Conservation (phyloP, 2,888 invertebrate species). For the Leptopterna dolabrata region DNA sequence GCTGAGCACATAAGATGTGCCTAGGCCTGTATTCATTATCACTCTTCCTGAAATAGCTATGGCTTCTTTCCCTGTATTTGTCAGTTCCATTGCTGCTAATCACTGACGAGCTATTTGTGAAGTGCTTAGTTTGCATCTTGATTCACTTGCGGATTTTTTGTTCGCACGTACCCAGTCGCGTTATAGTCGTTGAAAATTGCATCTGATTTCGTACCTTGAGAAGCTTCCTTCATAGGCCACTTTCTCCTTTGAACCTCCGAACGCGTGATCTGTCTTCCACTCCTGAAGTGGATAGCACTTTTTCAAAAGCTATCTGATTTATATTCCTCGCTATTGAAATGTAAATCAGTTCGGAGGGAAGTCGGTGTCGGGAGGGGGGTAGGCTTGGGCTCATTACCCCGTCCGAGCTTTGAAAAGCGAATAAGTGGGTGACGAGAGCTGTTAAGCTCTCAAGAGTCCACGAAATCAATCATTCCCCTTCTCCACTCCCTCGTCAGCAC, state of each 20-base stretch:
- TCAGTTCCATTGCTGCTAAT: no score
- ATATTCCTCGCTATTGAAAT: constrained; percentile 49
- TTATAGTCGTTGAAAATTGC: neutral
- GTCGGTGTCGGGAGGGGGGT: no score
- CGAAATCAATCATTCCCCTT: constrained; percentile 37
- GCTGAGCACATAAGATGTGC: no score
- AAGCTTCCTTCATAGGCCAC: neutral
- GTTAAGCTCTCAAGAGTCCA: constrained; percentile 22
- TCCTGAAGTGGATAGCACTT: neutral
- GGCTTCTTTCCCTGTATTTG: no score
- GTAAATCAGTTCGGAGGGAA: constrained; percentile 40
- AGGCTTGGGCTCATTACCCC: constrained; percentile 42
- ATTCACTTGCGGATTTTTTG: no score
- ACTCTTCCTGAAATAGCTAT: no score
- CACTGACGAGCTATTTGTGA: no score
- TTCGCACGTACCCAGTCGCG: no score
- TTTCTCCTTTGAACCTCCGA: neutral
- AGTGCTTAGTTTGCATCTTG: no score
- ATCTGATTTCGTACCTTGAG: neutral
- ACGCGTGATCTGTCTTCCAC: constrained; percentile 42
- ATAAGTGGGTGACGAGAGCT: constrained; percentile 46
- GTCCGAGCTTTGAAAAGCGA: constrained; percentile 35
- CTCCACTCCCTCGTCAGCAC: neutral
- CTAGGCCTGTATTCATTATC: no score
- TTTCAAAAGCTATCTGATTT: constrained; percentile 36